A percentile compares a stretch with the other conserved stretches of the same genome.
These are phyloP conservation scores for Origma solitaria DNA, from an alignment of 2,113 vertebrate genomes.

Conservation along the genomic window DNA sequence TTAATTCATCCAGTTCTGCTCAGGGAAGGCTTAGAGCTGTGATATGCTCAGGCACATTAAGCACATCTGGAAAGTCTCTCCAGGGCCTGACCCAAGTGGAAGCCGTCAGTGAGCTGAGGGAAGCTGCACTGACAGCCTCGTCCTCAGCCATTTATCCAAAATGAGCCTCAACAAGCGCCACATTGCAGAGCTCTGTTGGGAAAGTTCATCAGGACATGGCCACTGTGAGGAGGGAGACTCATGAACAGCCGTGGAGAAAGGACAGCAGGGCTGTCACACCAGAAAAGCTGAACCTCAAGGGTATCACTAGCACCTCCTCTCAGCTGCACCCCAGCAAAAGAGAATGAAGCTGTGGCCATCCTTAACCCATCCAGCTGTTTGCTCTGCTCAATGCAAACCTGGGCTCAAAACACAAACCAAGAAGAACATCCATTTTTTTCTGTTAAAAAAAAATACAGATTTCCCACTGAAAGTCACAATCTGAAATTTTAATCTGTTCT, in stretches of 20 bases:
- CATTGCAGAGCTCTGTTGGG: background rate
- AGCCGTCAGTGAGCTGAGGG: background rate
- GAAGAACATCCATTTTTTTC: background rate
- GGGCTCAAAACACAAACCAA: background rate
- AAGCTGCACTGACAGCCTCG: background rate
- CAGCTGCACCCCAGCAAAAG: background rate
- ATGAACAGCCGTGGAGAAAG: background rate
- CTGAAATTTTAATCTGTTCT: background rate
- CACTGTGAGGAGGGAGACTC: background rate
- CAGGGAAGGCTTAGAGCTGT: background rate
- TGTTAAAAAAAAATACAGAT: background rate
- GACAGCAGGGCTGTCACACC: background rate
- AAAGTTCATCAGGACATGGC: background rate
- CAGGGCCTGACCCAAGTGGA: background rate
- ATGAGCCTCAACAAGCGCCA: background rate
- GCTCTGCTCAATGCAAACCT: background rate
- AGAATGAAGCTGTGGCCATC: background rate
- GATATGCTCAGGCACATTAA: background rate
- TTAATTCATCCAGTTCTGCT: background rate
- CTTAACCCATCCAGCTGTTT: background rate
- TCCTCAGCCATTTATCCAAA: background rate
- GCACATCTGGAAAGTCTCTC: background rate
- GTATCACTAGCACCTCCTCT: background rate
- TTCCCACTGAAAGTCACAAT: background rate
- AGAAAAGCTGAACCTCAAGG: background rate